Percentiles rank a stretch among this genome's conserved stretches.
phyloP scores from a whole-genome alignment of 2,888 invertebrate genomes.

The Elysia crispata region DNA sequence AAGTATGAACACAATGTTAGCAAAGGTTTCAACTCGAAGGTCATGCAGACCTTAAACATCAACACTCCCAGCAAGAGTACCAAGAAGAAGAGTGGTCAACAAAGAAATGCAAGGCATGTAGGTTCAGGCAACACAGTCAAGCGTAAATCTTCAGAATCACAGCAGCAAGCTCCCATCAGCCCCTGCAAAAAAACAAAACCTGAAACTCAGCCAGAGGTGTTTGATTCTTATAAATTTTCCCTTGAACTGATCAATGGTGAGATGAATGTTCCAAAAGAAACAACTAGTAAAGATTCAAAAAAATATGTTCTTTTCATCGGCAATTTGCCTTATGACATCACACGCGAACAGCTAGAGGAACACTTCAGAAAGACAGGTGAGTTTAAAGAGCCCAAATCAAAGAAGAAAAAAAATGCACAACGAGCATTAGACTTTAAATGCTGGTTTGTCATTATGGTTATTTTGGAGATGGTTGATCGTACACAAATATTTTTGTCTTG shows the following conservation, averaged over 20 bases:
- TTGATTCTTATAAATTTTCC: conserved; percentile 48
- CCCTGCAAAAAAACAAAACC: background rate
- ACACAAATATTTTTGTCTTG: too few species aligned
- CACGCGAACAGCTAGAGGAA: conserved; percentile 69
- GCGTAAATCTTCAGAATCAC: conserved; percentile 28
- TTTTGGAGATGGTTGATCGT: too few species aligned
- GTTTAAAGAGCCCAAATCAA: background rate
- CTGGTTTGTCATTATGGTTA: too few species aligned
- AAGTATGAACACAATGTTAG: conserved; percentile 45
- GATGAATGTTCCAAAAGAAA: conserved; percentile 25
- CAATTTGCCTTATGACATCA: conserved; percentile 68
- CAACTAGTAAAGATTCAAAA: conserved; percentile 49
- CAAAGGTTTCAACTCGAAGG: conserved; percentile 43
- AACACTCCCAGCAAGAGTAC: conserved; percentile 30
- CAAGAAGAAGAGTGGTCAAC: conserved; percentile 23
- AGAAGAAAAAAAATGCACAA: too few species aligned
- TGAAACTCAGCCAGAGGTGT: conserved; percentile 6
- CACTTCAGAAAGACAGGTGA: conserved; percentile 72
- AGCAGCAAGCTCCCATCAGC: background rate
- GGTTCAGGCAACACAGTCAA: background rate
- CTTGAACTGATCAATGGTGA: conserved; percentile 42
- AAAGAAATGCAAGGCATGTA: conserved; percentile 17
- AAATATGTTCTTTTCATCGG: conserved; percentile 70
- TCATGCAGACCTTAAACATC: conserved; percentile 42
- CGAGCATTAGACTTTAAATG: too few species aligned